Base-by-base conservation (phyloP, 2,888 invertebrate species). In the Apamea sordens region DNA sequence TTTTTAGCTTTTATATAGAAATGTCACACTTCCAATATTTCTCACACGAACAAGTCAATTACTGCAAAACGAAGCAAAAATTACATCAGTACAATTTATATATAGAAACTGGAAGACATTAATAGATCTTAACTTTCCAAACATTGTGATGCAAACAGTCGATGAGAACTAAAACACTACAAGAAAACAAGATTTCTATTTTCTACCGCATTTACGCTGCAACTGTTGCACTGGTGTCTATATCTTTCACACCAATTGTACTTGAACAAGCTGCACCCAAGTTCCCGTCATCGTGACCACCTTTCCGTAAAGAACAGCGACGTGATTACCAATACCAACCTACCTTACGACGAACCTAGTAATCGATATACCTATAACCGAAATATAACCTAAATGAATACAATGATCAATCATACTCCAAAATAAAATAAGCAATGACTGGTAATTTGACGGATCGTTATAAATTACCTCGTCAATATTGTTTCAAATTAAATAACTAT, bases 181-280 rank as follows among this genome's bases (percentile, higher is more conserved):
- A 81, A 80, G 82, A 85, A 87, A 79, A 86, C 69, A 59, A 61
- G 89, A 64, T 88, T 88, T 86, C 85, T 76, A 86, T 79, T 88
- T 84, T 85, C 80, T 80, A 71, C 67, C 21, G 73, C 53, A 71
- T 68, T 53, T 53, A 61, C n/a, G 61, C 63, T 76, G 61, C 67
- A 77, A 81, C 36, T 72, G 64, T 79, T 53, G 59, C 59, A 71
- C 68, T 79, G 71, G 44, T 80, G 80, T 79, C 77, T 82, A 73
- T 76, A 76, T 76, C 41, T 77, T 83, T 79, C 64, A 77, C 72
- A 44, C 11, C 53, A 75, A 67, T 87, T 84, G 65, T 78, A 69
- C 24, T 69, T 61, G 64, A 53, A 41, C 36, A 44, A 24, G 70
- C 65, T 71, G 70, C 70, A 65, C 28, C 28, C 61, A 77, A 64